Base-by-base conservation (phyloP, 2,113 vertebrate genomes). In the Vidua macroura region DNA sequence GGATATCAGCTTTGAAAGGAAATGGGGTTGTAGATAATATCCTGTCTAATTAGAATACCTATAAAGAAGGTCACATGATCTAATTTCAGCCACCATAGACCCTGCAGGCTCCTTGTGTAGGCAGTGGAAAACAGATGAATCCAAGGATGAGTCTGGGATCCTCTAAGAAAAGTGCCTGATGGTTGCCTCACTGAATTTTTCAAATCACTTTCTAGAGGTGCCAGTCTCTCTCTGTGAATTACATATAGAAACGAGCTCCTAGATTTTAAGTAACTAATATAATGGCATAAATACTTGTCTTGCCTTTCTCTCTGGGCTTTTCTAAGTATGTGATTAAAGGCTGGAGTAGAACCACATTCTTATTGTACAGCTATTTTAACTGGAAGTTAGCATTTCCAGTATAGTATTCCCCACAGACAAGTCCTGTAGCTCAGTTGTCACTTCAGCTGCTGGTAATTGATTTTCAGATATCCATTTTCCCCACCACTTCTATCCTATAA, bases 21-120 rank as follows among this genome's bases (percentile, higher is more conserved):
- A 73, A 91, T 53, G 3, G 86, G 78, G n/a, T 96, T 91, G 55
- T 85, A 88, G 78, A 59, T 97, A 97, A 97, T 97, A 97, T 95
- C 96, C 94, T 95, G 86, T 94, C 89, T 95, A 88, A 94, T 94
- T 92, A 86, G 70, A 90, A 94, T 94, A 67, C 20, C 31, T 80
- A n/a, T 84, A 72, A 93, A 88, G 60, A 76, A 77, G 20, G 62
- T 78, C 52, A 82, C 62, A 23, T 5, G 13, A 46, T 70, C 48
- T 75, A 20, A 72, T 92, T 93, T 87, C 70, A 90, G 64, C 35
- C 33, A 43, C 62, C 1, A 0, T 4, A 15, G 55, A 70, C 27
- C 28, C 49, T 56, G 53, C 63, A 44, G 68, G 37, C 59, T 88
- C 7, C 59, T 37, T 59, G 52, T 80, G 3, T 7, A 63, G 19